Conservation (phyloP, 1,140 invertebrate genomes). For the Fopius arisanus region DNA sequence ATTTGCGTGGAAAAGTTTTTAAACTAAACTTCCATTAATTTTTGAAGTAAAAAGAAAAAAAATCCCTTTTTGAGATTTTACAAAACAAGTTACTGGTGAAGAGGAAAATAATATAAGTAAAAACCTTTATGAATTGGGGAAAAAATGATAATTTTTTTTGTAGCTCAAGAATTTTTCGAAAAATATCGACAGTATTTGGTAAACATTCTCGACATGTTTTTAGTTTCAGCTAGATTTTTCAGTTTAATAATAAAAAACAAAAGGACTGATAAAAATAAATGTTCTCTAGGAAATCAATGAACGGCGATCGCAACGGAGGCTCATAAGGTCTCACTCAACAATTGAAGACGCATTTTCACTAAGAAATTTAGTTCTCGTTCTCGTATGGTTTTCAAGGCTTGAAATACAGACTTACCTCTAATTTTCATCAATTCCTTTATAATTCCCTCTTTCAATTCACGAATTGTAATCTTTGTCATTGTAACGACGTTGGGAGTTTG, state of each 20-base stretch:
- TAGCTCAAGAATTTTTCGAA: too few species aligned
- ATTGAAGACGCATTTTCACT: conserved; percentile 11
- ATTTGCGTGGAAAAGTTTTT: too few species aligned
- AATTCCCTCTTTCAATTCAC: not conserved
- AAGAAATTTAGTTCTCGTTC: conserved; percentile 18
- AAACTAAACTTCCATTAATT: too few species aligned
- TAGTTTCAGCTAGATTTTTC: not conserved
- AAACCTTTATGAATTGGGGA: too few species aligned
- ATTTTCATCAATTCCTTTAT: not conserved
- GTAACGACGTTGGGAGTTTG: not conserved
- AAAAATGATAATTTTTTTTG: too few species aligned
- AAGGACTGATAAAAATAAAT: not conserved
- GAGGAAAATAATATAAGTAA: too few species aligned
- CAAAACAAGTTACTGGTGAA: too few species aligned
- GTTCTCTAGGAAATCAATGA: conserved; percentile 28
- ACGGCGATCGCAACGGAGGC: conserved; percentile 31
- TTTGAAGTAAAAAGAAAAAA: too few species aligned
- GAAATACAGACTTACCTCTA: not conserved
- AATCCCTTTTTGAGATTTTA: too few species aligned
- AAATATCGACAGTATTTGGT: too few species aligned
- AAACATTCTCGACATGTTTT: too few species aligned
- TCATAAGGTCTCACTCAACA: conserved; percentile 21
- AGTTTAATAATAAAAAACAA: conserved; percentile 20
- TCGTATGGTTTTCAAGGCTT: conserved; percentile 19
- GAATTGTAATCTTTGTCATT: conserved; percentile 12